Percentiles rank a stretch among this genome's conserved stretches.
Conservation (phyloP, 2,113 vertebrate species). For the Leucosticte australis region DNA sequence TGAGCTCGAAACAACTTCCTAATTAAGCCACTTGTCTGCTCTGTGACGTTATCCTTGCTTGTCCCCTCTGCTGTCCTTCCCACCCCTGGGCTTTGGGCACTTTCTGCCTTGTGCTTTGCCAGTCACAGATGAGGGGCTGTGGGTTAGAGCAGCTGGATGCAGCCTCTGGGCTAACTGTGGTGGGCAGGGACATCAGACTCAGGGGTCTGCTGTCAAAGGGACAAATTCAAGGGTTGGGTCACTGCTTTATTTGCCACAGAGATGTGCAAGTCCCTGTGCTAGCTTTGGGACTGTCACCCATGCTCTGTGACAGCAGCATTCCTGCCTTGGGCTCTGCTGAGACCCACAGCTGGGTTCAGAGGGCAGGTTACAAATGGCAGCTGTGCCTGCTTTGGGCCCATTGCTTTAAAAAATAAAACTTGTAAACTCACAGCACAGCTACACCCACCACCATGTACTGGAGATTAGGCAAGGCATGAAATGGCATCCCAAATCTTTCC, state of each 20-base stretch:
- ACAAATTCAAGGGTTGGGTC: neutral
- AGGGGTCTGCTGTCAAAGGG: fast-evolving
- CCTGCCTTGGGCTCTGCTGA: neutral
- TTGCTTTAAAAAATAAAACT: neutral
- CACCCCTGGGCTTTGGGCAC: neutral
- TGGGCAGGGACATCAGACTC: neutral
- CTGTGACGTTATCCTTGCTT: neutral
- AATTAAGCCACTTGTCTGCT: neutral
- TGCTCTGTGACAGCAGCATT: neutral
- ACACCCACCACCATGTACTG: fast-evolving
- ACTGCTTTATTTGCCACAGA: neutral
- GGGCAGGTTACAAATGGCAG: neutral
- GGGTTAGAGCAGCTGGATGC: neutral
- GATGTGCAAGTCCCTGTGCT: too few species aligned
- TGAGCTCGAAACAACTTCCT: neutral
- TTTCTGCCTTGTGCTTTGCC: neutral
- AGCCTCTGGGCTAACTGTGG: neutral
- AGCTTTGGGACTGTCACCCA: fast-evolving
- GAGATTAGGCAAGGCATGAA: neutral
- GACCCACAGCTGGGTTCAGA: neutral
- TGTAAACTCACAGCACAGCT: neutral
- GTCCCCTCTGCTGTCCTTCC: neutral
- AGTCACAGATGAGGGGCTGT: neutral
- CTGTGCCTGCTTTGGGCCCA: fast-evolving
- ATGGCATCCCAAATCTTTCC: neutral